Evolutionary conservation across 2,797 vertebrate genomes (phyloP).

Genomic region (Manis crassicaudata): DNA sequence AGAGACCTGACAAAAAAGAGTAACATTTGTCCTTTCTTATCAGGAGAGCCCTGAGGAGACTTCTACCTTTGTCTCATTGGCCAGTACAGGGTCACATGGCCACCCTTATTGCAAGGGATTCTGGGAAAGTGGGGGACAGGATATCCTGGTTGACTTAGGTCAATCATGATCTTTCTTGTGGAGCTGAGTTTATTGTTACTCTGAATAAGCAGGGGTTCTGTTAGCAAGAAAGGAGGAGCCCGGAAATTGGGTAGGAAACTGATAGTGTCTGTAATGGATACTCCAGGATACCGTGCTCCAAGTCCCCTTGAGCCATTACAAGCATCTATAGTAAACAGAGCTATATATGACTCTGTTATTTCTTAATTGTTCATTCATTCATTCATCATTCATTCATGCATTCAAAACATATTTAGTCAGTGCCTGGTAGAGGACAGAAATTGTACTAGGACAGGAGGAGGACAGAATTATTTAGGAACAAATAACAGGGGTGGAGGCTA

Average conservation of each 20-base stretch:
- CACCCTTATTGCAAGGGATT: background rate
- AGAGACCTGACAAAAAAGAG: background rate
- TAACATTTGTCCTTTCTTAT: background rate
- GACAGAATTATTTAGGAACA: background rate
- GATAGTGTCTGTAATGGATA: background rate
- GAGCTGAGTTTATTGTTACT: background rate
- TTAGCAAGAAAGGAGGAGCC: background rate
- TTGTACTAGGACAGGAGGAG: background rate
- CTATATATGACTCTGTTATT: background rate
- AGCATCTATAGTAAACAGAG: background rate
- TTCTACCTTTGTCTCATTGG: background rate
- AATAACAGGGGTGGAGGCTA: background rate
- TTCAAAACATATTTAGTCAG: background rate
- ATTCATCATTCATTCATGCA: background rate
- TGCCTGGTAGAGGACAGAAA: background rate
- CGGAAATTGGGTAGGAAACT: background rate
- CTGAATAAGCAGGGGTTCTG: background rate
- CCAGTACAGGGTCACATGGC: background rate
- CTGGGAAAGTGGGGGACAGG: background rate
- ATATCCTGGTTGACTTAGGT: background rate
- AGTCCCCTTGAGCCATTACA: background rate
- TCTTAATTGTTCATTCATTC: background rate
- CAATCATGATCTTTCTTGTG: fast-evolving
- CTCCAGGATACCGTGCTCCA: background rate
- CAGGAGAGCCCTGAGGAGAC: background rate